Evolutionary conservation across 2,888 invertebrate genomes (phyloP), one percentile per base, ranked within the genome.

Genomic region (Drosophila demipolita): DNA sequence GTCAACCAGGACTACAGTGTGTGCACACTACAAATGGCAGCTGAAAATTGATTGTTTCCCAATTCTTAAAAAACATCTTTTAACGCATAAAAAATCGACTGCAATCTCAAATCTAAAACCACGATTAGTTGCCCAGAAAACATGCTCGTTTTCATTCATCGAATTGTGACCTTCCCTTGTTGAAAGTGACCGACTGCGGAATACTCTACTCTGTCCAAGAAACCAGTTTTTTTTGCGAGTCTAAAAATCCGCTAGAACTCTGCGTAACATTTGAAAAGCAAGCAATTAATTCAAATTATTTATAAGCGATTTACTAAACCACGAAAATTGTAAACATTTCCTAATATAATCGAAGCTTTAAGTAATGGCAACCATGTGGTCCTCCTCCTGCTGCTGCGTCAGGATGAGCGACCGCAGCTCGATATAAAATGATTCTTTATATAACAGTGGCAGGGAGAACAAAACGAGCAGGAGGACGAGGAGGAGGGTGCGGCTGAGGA

Each of bases 351-450:
- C 12, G 1, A 12, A 20, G 7, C 20, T 4, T 45, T 45, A 20
- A 8, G 45, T 23, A 7, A 15, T 15, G 23, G 23, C 23, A 23
- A 3, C 8, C 15, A 45, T 23, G 4, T 45, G 15, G 23, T 8
- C 23, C 8, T 15, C 20, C 23, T 4, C 15, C 8, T 7, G 12
- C 12, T 7, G 12, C 12, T 8, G 40, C 2, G 15, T 7, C 1
- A 2, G 1, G 23, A 23, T 23, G 23, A 23, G 23, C 1, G 23
- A 23, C 23, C 23, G 23, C 23, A 23, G 23, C 23, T 23, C 23
- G 23, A 23, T 23, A 23, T 83, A 79, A 81, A 81, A 82, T 63
- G 74, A 67, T 60, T 78, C 74, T 83, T 83, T 76, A 85, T 83
- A 72, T 86, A 59, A 23, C 55, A 40, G 54, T 35, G 63, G 52